Percentiles rank a stretch among this genome's conserved stretches.
phyloP scores from a whole-genome alignment of 2,888 invertebrate species.

The Lepidochitona cinerea region DNA sequence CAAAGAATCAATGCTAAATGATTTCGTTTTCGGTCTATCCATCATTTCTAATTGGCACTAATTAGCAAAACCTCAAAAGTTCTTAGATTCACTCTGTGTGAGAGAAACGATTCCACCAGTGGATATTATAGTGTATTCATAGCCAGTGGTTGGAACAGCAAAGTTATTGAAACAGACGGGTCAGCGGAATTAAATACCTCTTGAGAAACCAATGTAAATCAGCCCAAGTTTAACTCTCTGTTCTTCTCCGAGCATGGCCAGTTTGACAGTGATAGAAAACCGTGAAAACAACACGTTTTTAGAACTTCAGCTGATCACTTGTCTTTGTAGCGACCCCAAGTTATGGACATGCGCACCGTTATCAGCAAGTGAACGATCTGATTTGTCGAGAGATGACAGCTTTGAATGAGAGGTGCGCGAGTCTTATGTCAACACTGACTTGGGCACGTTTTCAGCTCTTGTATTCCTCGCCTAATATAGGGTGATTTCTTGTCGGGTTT shows the following conservation, averaged over 20 bases:
- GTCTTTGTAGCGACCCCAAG: neutral
- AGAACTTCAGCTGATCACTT: neutral
- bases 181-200: too few species aligned
- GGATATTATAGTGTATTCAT: too few species aligned
- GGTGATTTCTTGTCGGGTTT: neutral
- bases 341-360: neutral
- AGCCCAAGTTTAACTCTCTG: neutral
- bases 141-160: too few species aligned
- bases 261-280: neutral
- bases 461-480: neutral
- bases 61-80: too few species aligned
- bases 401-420: neutral
- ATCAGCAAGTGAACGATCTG: neutral
- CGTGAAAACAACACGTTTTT: conserved; percentile 7
- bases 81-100: too few species aligned
- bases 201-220: too few species aligned
- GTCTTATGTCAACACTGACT: conserved; percentile 1
- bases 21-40: conserved; percentile 73
- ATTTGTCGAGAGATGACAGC: neutral
- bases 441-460: neutral
- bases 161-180: too few species aligned
- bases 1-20: conserved; percentile 92
- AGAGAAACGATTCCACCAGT: too few species aligned
- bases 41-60: conserved; percentile 33
- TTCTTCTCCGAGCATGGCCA: neutral